Evolutionary conservation across 2,113 vertebrate species (phyloP).

Genomic region (Antigone vipio): DNA sequence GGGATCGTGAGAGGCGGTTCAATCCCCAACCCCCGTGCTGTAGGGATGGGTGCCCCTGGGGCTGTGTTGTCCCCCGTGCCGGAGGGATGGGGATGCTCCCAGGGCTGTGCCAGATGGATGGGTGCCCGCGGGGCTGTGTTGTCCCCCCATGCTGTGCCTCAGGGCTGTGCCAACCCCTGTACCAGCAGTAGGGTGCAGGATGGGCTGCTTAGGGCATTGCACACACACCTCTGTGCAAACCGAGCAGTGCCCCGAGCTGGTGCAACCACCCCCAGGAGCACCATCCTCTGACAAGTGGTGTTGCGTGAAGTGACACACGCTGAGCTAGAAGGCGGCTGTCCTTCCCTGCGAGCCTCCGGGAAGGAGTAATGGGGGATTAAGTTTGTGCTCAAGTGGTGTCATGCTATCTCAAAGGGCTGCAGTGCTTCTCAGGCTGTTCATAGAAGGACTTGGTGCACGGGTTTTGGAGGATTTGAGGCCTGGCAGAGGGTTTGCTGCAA

Average conservation of each 20-base stretch:
- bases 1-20: neutral
- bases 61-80: too few relatives aligned
- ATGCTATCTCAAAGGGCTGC: neutral
- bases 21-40: neutral
- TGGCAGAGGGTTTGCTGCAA: neutral
- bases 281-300: neutral
- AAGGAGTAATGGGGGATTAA: neutral
- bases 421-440: neutral
- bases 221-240: neutral
- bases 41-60: neutral
- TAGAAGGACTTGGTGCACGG: neutral
- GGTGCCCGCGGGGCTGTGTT: too few relatives aligned
- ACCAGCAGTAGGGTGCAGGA: neutral
- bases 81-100: too few relatives aligned
- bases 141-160: too few relatives aligned
- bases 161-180: neutral
- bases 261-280: rapidly evolving
- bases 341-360: neutral
- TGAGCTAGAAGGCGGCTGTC: neutral
- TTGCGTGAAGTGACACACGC: neutral
- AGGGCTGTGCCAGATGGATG: neutral
- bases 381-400: neutral
- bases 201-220: neutral
- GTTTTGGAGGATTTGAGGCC: neutral
- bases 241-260: neutral